Percentiles rank a stretch among this genome's conserved stretches.
phyloP scores from a whole-genome alignment of 2,113 vertebrate genomes.

The Pipa parva region DNA sequence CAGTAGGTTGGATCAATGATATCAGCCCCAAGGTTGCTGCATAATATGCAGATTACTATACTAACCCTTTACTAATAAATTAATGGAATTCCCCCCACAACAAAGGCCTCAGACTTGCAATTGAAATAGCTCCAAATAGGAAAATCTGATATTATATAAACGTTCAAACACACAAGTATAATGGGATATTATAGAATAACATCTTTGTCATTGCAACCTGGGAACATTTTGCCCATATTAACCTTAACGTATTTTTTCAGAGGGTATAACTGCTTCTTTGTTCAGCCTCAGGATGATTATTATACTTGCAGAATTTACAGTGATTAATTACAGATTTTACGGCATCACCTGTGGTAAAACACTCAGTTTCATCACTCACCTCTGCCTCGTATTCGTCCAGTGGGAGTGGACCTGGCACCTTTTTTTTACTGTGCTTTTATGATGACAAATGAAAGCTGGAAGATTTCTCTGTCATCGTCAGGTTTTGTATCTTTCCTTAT shows the following conservation, averaged over 20 bases:
- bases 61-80: no score
- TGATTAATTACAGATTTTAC: slow-evolving; percentile 24
- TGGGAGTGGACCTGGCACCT: slow-evolving; percentile 27
- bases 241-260: neutral
- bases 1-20: no score
- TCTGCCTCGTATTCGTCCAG: slow-evolving; percentile 1
- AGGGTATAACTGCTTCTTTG: neutral
- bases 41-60: no score
- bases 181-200: neutral
- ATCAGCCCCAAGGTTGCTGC: no score
- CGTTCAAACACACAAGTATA: no score
- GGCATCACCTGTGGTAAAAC: slow-evolving; percentile 1
- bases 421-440: slow-evolving; percentile 40
- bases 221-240: neutral
- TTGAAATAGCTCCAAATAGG: no score
- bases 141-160: no score
- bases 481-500: slow-evolving; percentile 25
- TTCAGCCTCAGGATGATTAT: neutral
- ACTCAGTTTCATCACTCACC: neutral
- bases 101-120: no score
- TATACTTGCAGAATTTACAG: slow-evolving; percentile 4
- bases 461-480: slow-evolving; percentile 36
- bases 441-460: slow-evolving; percentile 30
- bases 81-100: no score
- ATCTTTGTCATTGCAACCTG: neutral